Conservation (phyloP, 2,797 vertebrate species). For the Coreius guichenoti region DNA sequence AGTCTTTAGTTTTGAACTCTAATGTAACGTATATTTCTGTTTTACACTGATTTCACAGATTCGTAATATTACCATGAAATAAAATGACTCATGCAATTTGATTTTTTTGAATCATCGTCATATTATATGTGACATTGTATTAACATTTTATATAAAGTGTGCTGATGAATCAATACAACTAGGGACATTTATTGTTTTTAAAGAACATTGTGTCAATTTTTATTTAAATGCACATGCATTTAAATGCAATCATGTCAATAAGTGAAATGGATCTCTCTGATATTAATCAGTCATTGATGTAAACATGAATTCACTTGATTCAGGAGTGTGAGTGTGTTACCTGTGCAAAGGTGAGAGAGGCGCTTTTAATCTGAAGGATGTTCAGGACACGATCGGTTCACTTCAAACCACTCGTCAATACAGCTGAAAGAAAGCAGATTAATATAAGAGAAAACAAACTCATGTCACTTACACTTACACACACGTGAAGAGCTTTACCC, state of each 20-base stretch:
- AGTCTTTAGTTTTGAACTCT: not conserved
- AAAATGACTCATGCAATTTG: not conserved
- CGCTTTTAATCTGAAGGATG: conserved; percentile 91
- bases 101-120: too few species aligned
- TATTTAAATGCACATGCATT: not conserved
- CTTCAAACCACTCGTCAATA: conserved; percentile 97
- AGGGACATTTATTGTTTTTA: not conserved
- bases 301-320: not conserved
- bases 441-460: conserved; percentile 58
- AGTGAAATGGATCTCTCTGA: not conserved
- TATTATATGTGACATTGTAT: not conserved
- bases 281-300: not conserved
- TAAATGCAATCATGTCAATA: not conserved
- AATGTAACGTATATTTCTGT: not conserved
- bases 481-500: conserved; percentile 73
- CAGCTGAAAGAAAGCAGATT: conserved; percentile 77
- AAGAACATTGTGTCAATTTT: not conserved
- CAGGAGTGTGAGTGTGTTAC: conserved; percentile 68
- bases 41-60: not conserved
- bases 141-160: not conserved
- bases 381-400: conserved; percentile 95
- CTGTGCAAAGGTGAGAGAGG: conserved; percentile 76
- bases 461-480: not conserved
- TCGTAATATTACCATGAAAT: not conserved
- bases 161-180: not conserved